A percentile compares a stretch with the other conserved stretches of the same genome.
phyloP scores from a whole-genome alignment of 2,113 vertebrate genomes.

The Gallinago media region DNA sequence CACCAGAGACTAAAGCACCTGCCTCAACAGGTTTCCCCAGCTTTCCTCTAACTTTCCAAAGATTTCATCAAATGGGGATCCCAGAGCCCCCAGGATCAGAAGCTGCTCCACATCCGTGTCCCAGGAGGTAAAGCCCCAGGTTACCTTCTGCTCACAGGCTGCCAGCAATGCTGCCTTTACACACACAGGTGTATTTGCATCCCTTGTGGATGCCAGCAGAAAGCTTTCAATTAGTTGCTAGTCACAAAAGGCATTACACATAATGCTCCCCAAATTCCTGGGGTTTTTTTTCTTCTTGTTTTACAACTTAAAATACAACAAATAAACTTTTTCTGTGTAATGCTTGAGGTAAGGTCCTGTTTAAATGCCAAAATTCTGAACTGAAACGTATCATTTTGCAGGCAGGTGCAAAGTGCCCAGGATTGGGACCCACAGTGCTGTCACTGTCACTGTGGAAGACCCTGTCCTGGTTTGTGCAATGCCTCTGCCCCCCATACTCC shows the following conservation, averaged over 20 bases:
- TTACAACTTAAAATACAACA: neutral
- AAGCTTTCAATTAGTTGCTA: neutral
- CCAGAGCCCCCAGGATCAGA: neutral
- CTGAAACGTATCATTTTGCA: neutral
- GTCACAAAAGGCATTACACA: neutral
- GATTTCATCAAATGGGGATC: neutral
- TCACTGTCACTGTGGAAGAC: rapidly evolving
- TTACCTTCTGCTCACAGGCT: neutral
- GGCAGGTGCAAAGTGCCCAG: neutral
- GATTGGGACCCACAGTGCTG: neutral
- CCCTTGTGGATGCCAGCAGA: neutral
- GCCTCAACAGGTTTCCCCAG: neutral
- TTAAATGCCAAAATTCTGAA: neutral
- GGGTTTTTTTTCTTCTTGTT: neutral
- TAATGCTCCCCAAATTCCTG: neutral
- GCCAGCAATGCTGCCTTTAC: neutral
- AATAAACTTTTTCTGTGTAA: neutral
- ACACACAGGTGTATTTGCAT: neutral
- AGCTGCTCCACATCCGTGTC: rapidly evolving
- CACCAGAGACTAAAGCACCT: neutral
- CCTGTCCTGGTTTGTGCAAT: neutral
- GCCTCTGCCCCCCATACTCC: too few relatives aligned
- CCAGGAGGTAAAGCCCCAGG: neutral
- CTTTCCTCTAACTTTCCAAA: neutral
- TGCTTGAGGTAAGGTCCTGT: neutral